Percentiles rank a stretch among this genome's conserved stretches.
Conservation (phyloP, 2,113 vertebrate genomes). For the Climacteris rufus region DNA sequence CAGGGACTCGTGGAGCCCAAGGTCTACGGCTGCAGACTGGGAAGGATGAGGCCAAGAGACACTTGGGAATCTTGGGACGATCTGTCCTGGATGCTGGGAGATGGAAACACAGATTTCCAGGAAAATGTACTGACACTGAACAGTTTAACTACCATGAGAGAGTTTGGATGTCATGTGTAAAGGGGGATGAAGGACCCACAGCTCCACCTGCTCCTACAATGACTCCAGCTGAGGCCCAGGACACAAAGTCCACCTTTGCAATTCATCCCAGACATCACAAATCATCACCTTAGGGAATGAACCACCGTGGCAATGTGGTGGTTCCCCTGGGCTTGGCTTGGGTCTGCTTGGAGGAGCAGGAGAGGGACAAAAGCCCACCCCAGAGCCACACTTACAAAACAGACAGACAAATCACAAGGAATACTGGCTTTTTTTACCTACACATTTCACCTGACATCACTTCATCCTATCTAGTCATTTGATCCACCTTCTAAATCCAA, state of each 20-base stretch:
- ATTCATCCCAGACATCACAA: background rate
- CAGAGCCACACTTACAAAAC: background rate
- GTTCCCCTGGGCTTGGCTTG: background rate
- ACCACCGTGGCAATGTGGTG: background rate
- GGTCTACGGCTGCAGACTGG: accelerated
- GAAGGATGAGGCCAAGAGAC: background rate
- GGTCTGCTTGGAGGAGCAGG: background rate
- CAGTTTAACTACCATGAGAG: background rate
- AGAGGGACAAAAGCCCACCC: background rate
- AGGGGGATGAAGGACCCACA: background rate
- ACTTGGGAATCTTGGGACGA: background rate
- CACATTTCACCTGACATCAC: background rate
- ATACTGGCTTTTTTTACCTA: background rate
- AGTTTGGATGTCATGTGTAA: background rate
- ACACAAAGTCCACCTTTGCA: background rate
- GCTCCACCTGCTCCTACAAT: background rate
- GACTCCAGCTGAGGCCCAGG: background rate
- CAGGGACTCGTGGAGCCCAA: background rate
- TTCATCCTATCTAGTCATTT: background rate
- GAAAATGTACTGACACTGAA: background rate
- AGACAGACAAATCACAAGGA: background rate
- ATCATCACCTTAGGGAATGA: background rate
- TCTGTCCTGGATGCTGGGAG: background rate
- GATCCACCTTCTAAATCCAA: background rate
- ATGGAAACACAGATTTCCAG: background rate